These are phyloP conservation scores for Colaptes auratus DNA, from an alignment of 2,113 vertebrate species.

Conservation along the genomic window DNA sequence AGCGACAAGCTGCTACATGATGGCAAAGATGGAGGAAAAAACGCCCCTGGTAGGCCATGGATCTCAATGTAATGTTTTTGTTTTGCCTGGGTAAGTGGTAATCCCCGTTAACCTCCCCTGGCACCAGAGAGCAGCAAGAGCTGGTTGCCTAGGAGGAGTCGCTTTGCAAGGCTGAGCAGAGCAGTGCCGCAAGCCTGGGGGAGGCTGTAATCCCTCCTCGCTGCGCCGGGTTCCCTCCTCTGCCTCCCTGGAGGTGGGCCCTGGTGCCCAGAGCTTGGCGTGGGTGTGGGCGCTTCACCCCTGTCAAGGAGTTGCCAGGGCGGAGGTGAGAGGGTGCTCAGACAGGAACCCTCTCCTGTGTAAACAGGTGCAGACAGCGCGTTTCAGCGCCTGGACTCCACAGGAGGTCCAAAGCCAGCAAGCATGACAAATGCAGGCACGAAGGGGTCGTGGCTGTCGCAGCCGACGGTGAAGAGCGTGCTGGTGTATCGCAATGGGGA, in stretches of 20 bases:
- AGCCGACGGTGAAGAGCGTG: slow-evolving; percentile 91
- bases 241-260: not conserved
- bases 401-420: not conserved
- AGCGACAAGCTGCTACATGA: no score
- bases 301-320: not conserved
- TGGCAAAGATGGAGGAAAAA: not conserved
- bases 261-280: not conserved
- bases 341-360: not conserved
- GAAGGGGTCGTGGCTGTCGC: slow-evolving; percentile 82
- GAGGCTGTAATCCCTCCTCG: not conserved
- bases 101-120: not conserved
- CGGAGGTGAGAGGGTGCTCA: not conserved
- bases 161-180: not conserved
- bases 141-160: slow-evolving; percentile 17
- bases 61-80: not conserved
- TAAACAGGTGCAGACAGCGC: not conserved
- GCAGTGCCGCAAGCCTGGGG: not conserved
- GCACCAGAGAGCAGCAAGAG: not conserved
- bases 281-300: not conserved
- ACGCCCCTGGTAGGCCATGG: no score
- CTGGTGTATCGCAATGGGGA: slow-evolving; percentile 94
- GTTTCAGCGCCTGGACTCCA: not conserved
- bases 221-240: not conserved
- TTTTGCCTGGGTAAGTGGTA: not conserved
- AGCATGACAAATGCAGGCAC: slow-evolving; percentile 64